phyloP scores from a whole-genome alignment of 2,797 vertebrate species.

The Brachyalestes nurse region DNA sequence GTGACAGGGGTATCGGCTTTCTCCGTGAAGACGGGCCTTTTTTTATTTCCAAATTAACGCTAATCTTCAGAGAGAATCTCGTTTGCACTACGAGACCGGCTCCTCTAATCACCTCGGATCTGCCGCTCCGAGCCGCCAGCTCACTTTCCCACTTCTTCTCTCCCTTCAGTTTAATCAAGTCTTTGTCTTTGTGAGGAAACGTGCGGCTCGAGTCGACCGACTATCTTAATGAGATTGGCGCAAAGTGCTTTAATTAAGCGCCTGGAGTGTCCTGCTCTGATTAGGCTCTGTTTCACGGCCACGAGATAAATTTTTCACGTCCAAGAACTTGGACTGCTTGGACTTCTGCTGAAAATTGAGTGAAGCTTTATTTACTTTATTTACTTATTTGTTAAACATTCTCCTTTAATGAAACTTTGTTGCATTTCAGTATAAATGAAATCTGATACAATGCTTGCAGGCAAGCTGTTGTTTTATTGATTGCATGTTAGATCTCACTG shows the following conservation, averaged over 20 bases:
- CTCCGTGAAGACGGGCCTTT: conserved; percentile 47
- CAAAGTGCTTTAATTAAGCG: conserved; percentile 45
- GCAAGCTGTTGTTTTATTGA: too few relatives aligned
- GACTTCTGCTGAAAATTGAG: background rate
- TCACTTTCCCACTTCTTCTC: conserved; percentile 17
- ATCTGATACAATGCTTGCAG: too few relatives aligned
- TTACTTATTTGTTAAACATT: background rate
- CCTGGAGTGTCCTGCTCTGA: conserved; percentile 30
- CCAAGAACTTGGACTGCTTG: conserved; percentile 13
- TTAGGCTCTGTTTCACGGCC: conserved; percentile 39
- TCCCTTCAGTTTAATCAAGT: conserved; percentile 43
- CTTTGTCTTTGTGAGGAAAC: conserved; percentile 41
- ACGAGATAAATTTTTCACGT: conserved; percentile 24
- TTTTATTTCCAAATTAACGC: conserved; percentile 10
- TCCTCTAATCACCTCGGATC: conserved; percentile 48
- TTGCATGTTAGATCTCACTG: too few relatives aligned
- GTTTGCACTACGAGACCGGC: conserved; percentile 49
- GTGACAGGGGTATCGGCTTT: conserved; percentile 35
- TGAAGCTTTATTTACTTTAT: background rate
- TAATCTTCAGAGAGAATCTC: conserved; percentile 43
- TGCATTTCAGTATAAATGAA: too few relatives aligned
- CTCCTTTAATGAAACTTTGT: too few relatives aligned
- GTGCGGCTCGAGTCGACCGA: conserved; percentile 34
- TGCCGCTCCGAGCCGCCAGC: conserved; percentile 24
- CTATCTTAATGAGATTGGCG: conserved; percentile 46